Conservation (phyloP, 92 coral and sea anemone species). For the Phenganax subtilis region DNA sequence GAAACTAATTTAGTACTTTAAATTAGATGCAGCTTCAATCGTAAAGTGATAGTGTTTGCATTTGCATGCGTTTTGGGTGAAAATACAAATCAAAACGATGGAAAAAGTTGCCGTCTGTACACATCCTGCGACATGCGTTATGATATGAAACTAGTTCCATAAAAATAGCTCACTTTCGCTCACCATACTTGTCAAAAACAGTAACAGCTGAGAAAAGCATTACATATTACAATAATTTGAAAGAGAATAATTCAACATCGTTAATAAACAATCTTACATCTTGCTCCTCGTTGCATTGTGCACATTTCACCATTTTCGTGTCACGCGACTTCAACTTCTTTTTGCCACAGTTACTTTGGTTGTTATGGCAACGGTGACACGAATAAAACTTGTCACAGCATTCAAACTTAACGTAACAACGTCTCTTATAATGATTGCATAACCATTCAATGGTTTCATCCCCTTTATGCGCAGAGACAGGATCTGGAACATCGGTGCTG, state of each 20-base stretch:
- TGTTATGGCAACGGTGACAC: constrained; percentile 91
- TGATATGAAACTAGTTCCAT: too few relatives aligned
- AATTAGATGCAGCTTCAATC: too few relatives aligned
- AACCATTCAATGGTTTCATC: constrained; percentile 33
- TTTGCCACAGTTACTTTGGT: constrained; percentile 49
- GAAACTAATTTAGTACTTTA: too few relatives aligned
- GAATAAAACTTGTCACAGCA: constrained; percentile 67
- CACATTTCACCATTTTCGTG: constrained; percentile 67
- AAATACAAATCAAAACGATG: background rate
- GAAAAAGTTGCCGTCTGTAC: too few relatives aligned
- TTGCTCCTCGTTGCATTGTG: constrained; percentile 60
- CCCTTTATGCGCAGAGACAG: background rate
- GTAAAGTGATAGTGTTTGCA: too few relatives aligned
- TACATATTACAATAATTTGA: background rate
- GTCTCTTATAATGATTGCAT: constrained; percentile 75
- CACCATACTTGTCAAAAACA: background rate
- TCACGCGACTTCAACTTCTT: constrained; percentile 60
- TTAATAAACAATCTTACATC: constrained; percentile 34
- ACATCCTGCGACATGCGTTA: background rate
- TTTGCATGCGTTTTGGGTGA: background rate
- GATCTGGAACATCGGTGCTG: background rate
- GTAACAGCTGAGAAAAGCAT: background rate
- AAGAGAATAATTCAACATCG: background rate
- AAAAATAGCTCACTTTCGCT: background rate
- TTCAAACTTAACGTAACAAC: constrained; percentile 62